A percentile compares a stretch with the other conserved stretches of the same genome.
Conservation (phyloP, 2,888 invertebrate species). For the Cyclophora punctaria region DNA sequence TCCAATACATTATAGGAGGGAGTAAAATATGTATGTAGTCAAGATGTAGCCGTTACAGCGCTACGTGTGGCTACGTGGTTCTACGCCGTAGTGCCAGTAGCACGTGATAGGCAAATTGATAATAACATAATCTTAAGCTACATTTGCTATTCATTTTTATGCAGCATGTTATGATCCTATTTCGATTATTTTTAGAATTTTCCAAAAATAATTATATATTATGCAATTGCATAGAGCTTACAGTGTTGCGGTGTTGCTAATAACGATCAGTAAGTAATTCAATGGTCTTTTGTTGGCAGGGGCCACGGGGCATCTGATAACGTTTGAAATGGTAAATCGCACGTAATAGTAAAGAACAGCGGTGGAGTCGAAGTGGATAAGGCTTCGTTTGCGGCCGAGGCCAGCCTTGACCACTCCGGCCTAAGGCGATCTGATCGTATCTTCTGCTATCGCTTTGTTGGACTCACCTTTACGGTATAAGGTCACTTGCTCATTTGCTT, state of each 20-base stretch:
- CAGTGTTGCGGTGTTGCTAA: conserved; percentile 24
- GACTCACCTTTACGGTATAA: conserved; percentile 29
- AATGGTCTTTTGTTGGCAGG: conserved; percentile 49
- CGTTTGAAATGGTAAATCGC: conserved; percentile 58
- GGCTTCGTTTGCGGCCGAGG: conserved; percentile 23
- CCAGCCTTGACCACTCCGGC: conserved; percentile 51
- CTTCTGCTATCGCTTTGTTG: conserved; percentile 32
- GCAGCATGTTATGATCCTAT: too few relatives aligned
- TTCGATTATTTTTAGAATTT: too few relatives aligned
- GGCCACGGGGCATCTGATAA: conserved; percentile 63
- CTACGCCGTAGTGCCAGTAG: too few relatives aligned
- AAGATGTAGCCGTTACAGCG: too few relatives aligned
- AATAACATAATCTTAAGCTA: too few relatives aligned
- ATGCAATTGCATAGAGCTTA: too few relatives aligned
- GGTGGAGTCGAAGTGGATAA: conserved; percentile 28
- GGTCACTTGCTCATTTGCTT: conserved; percentile 30
- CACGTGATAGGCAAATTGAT: too few relatives aligned
- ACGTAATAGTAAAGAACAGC: conserved; percentile 60
- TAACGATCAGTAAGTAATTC: conserved; percentile 57
- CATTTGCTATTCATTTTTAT: too few relatives aligned
- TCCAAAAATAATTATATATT: too few relatives aligned
- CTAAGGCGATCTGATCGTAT: conserved; percentile 49
- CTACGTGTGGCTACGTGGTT: too few relatives aligned
- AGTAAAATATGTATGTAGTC: too few relatives aligned
- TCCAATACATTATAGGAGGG: too few relatives aligned